Evolutionary conservation across 1,140 invertebrate species (phyloP).

Genomic region (Spodoptera frugiperda): DNA sequence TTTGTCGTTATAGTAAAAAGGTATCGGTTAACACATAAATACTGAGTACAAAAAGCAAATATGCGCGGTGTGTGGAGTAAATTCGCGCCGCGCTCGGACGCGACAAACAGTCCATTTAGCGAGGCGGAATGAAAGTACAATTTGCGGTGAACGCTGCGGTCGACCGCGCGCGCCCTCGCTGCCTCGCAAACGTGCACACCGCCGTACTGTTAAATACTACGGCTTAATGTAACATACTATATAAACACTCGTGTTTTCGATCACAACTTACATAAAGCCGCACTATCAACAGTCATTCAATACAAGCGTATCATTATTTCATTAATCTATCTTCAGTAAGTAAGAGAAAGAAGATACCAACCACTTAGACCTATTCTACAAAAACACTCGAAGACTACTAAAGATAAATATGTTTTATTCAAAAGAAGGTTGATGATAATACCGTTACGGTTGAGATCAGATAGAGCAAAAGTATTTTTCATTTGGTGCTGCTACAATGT

Average conservation of each 20-base stretch:
- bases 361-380: neutral
- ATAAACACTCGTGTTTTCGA: neutral
- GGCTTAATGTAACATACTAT: conserved; percentile 17
- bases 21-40: conserved; percentile 43
- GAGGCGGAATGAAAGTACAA: conserved; percentile 68
- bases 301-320: too few species aligned
- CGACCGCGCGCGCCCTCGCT: conserved; percentile 21
- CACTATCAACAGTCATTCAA: neutral
- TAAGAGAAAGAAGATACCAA: too few species aligned
- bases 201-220: conserved; percentile 14
- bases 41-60: conserved; percentile 35
- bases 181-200: conserved; percentile 3
- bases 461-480: neutral
- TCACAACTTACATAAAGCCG: neutral
- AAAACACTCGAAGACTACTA: neutral
- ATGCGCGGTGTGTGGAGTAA: conserved; percentile 35
- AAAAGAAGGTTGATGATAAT: neutral
- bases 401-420: neutral
- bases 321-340: too few species aligned
- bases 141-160: conserved; percentile 62
- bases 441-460: neutral
- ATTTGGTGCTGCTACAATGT: neutral
- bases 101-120: conserved; percentile 69
- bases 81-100: conserved; percentile 41
- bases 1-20: conserved; percentile 32